Conservation (phyloP, 2,888 invertebrate genomes). For the Plagodis pulveraria region DNA sequence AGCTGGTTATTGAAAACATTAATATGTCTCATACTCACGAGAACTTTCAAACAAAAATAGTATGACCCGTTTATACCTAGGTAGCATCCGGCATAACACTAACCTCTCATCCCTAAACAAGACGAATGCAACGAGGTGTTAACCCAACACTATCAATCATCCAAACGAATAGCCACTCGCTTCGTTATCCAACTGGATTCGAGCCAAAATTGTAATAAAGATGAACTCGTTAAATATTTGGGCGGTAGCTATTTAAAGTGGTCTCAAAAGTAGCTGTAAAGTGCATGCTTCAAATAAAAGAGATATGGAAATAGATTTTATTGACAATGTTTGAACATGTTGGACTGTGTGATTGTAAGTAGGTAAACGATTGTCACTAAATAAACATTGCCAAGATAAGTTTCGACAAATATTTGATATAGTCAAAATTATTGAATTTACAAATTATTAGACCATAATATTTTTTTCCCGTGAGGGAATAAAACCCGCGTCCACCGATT, state of each 20-base stretch:
- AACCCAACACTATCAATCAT: conserved; percentile 80
- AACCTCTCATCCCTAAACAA: conserved; percentile 39
- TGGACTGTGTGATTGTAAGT: background rate
- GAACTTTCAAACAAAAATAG: too few relatives aligned
- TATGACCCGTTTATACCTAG: background rate
- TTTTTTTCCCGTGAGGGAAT: too few relatives aligned
- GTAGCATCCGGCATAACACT: conserved; percentile 2
- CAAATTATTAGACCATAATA: too few relatives aligned
- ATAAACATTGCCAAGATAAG: too few relatives aligned
- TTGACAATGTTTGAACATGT: conserved; percentile 5
- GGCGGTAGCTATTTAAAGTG: conserved; percentile 60
- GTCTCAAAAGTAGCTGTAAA: conserved; percentile 37
- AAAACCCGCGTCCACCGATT: too few relatives aligned
- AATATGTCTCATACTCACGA: too few relatives aligned
- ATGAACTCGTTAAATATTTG: conserved; percentile 74
- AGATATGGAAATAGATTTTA: conserved; percentile 41
- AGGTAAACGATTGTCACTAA: background rate
- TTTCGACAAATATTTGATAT: too few relatives aligned
- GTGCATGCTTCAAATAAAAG: conserved; percentile 35
- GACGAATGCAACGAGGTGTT: conserved; percentile 76
- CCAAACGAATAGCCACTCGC: conserved; percentile 51
- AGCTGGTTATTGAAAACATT: too few relatives aligned
- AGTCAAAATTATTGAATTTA: too few relatives aligned
- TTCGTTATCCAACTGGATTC: conserved; percentile 71
- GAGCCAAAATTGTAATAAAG: conserved; percentile 80